These are phyloP conservation scores for Euplexia lucipara DNA, from an alignment of 2,888 invertebrate genomes.

Conservation along the genomic window DNA sequence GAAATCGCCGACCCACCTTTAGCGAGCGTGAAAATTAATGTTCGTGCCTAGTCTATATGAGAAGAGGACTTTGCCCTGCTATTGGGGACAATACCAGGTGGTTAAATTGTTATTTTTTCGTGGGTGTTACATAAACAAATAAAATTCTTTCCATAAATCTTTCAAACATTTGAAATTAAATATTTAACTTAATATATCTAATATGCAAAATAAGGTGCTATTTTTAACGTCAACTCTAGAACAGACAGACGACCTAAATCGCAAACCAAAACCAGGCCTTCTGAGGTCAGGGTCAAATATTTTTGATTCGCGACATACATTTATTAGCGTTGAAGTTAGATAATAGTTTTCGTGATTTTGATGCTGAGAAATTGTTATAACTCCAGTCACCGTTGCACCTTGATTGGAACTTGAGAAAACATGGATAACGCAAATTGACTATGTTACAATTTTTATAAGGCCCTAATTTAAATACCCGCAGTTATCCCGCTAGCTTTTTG, in stretches of 20 bases:
- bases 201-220: background rate
- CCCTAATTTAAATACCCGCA: background rate
- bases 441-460: slow-evolving; percentile 2
- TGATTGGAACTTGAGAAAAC: background rate
- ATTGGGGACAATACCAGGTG: no score
- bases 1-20: no score
- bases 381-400: no score
- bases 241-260: slow-evolving; percentile 13
- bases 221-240: slow-evolving; percentile 1
- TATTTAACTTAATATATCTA: no score
- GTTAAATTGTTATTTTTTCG: no score
- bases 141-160: no score
- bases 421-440: background rate
- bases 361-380: background rate
- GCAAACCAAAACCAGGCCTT: slow-evolving; percentile 4
- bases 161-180: no score
- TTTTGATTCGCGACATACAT: slow-evolving; percentile 15
- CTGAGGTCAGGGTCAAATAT: slow-evolving; percentile 11
- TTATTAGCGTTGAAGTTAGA: background rate
- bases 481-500: slow-evolving; percentile 3
- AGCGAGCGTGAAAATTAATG: no score
- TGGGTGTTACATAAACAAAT: no score
- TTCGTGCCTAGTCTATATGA: no score
- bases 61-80: no score
- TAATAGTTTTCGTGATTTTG: background rate